These are phyloP conservation scores for Ochropacha duplaris DNA, from an alignment of 2,888 invertebrate species.

Conservation along the genomic window DNA sequence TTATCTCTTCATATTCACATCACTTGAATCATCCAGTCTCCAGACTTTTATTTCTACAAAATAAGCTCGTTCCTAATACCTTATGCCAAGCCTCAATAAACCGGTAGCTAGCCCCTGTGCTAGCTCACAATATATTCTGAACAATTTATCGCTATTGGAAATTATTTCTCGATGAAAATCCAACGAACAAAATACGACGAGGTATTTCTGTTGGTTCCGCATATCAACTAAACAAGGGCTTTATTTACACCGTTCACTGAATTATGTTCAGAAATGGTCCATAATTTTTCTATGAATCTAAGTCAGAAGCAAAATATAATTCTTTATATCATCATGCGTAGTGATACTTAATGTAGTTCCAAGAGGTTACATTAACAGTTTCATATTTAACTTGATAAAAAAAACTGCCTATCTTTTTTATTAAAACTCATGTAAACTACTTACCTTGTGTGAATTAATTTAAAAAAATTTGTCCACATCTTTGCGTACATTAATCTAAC, in stretches of 20 bases:
- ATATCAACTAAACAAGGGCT: slow-evolving; percentile 6
- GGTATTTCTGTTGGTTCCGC: slow-evolving; percentile 4
- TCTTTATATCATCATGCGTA: too few relatives aligned
- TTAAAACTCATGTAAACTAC: too few relatives aligned
- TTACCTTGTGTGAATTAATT: too few relatives aligned
- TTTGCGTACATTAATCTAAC: neutral
- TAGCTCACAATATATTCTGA: slow-evolving; percentile 56
- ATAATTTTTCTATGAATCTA: too few relatives aligned
- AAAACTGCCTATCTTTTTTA: too few relatives aligned
- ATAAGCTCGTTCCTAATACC: slow-evolving; percentile 8
- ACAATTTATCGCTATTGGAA: slow-evolving; percentile 62
- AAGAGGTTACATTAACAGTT: too few relatives aligned
- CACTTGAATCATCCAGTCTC: slow-evolving; percentile 9
- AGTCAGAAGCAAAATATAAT: too few relatives aligned
- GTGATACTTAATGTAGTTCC: too few relatives aligned
- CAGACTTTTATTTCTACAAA: neutral
- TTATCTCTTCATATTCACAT: neutral
- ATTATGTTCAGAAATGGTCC: too few relatives aligned
- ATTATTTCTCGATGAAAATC: slow-evolving; percentile 66
- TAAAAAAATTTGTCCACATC: neutral
- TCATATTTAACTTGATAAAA: too few relatives aligned
- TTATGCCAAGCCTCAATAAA: slow-evolving; percentile 34
- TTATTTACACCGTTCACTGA: neutral
- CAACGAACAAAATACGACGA: slow-evolving; percentile 19
- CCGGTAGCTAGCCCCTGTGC: slow-evolving; percentile 47